Conservation (phyloP, 2,797 vertebrate genomes). For the Geotrypetes seraphini region DNA sequence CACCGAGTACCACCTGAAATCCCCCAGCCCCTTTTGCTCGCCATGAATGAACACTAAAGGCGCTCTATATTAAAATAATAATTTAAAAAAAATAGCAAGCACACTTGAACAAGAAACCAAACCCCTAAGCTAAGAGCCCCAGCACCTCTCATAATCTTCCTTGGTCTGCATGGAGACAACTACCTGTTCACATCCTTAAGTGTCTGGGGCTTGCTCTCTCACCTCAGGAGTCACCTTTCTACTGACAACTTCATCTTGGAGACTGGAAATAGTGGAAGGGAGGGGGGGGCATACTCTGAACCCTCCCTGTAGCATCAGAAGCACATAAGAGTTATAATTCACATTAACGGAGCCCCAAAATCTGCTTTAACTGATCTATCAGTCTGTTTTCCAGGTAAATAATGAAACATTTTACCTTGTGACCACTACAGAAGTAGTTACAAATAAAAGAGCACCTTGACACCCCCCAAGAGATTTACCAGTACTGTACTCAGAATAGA, state of each 20-base stretch:
- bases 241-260: slow-evolving; percentile 11
- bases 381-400: slow-evolving; percentile 17
- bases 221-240: slow-evolving; percentile 15
- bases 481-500: neutral
- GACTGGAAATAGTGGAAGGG: too few species aligned
- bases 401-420: slow-evolving; percentile 48
- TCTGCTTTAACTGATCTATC: slow-evolving; percentile 9
- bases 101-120: neutral
- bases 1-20: too few species aligned
- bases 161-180: slow-evolving; percentile 14
- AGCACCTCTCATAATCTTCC: neutral
- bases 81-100: too few species aligned
- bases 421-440: slow-evolving; percentile 12
- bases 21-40: too few species aligned
- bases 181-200: slow-evolving; percentile 31
- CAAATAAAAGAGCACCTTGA: neutral
- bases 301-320: too few species aligned
- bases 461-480: slow-evolving; percentile 2
- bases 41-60: slow-evolving; percentile 5
- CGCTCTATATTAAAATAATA: too few species aligned
- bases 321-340: slow-evolving; percentile 11
- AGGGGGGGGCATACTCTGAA: too few species aligned
- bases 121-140: neutral
- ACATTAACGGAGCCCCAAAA: slow-evolving; percentile 8
- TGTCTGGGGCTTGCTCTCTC: slow-evolving; percentile 21